Evolutionary conservation across 2,797 vertebrate species (phyloP), one percentile per base, ranked within the genome.

Genomic region (Mus spretus): DNA sequence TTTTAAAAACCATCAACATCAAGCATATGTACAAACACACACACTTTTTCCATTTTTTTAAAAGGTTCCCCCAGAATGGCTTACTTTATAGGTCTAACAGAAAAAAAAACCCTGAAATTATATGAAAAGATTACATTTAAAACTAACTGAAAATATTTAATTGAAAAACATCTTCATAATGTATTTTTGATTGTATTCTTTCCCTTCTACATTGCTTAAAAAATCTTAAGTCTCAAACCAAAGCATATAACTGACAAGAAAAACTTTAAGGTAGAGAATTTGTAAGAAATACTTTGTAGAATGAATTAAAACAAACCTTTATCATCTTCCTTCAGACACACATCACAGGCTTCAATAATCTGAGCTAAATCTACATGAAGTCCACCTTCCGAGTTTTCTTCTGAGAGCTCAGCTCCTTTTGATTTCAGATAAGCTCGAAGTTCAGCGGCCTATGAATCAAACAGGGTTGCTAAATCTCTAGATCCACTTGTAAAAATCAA

Each of bases 351-450:
- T 98, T 99, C 99, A 40, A 99, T 99, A 89, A 99, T 99, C 95
- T 99, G 99, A 91, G 99, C 99, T 98, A 99, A 98, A 97, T 99
- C 99, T 34, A 99, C 98, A 83, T 99, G 99, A 92, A 99, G 99
- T 53, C 99, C 99, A 26, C 99, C 99, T 97, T 99, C 99, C 0
- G 99, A 99, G 6, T 99, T 99, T 97, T 99, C 99, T 97, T 99
- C 99, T 1, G 99, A 99, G 97, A 99, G 99, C 79, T 99, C 99
- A n/a, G 99, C 99, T 98, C 99, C 99, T 98, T 99, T 99, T 59
- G 99, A 98, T 98, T 99, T 99, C 95, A 99, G 98, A 96, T 99
- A 99, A 93, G 99, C 99, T 95, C 99, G 99, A 96, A 99, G 99
- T 98, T 99, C 99, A 37, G 99, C 99, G 80, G 99, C 99, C 99